Evolutionary conservation across 2,888 invertebrate species (phyloP).

Genomic region (Aphrophora alni): DNA sequence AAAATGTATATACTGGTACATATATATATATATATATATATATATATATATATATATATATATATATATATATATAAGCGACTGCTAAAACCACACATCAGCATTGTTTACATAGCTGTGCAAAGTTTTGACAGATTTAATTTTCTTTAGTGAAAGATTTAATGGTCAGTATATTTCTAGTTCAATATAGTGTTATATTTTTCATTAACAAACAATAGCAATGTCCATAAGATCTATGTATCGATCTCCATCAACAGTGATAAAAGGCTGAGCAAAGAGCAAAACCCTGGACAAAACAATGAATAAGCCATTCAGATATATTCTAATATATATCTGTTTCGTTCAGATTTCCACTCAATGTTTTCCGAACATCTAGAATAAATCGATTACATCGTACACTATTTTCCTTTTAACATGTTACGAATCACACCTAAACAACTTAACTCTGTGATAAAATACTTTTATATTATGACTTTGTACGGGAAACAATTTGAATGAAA

Average conservation of each 20-base stretch:
- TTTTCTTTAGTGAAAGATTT: constrained; percentile 2
- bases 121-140: not conserved
- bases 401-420: not conserved
- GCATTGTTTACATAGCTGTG: constrained; percentile 32
- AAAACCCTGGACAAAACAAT: constrained; percentile 26
- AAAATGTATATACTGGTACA: not conserved
- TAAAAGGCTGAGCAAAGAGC: constrained; percentile 31
- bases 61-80: not conserved
- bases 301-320: constrained; percentile 30
- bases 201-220: constrained; percentile 29
- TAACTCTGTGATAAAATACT: not conserved
- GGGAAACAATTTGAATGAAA: too few species aligned
- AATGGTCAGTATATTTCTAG: constrained; percentile 8
- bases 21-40: too few species aligned
- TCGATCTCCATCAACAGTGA: constrained; percentile 29
- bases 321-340: too few species aligned
- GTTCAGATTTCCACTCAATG: not conserved
- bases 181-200: constrained; percentile 31
- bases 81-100: constrained; percentile 17
- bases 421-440: too few species aligned
- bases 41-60: not conserved
- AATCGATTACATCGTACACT: not conserved
- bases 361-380: not conserved
- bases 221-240: constrained; percentile 24
- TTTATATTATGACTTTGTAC: too few species aligned